Percentiles rank a stretch among this genome's conserved stretches.
Conservation (phyloP, 2,113 vertebrate species). For the Nematolebias whitei region DNA sequence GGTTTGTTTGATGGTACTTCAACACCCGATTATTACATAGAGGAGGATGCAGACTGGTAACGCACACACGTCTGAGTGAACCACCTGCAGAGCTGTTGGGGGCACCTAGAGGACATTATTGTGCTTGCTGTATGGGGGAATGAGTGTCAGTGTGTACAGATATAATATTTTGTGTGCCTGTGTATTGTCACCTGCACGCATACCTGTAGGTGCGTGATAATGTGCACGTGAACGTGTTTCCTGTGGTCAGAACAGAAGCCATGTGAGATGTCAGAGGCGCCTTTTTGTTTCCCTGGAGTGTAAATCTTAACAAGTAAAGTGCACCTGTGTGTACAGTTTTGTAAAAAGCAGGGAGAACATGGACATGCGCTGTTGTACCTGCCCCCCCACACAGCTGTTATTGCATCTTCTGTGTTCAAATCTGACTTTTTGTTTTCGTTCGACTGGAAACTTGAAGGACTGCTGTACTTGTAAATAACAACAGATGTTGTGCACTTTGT, state of each 20-base stretch:
- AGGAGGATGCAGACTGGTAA: conserved; percentile 99
- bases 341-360: conserved; percentile 72
- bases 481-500: conserved; percentile 89
- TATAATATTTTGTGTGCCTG: conserved; percentile 36
- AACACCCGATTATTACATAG: conserved; percentile 97
- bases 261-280: conserved; percentile 62
- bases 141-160: conserved; percentile 35
- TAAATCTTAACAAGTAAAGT: conserved; percentile 78
- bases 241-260: conserved; percentile 77
- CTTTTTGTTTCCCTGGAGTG: conserved; percentile 77
- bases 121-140: conserved; percentile 19
- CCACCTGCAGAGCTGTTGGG: conserved; percentile 42
- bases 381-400: conserved; percentile 71
- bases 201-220: conserved; percentile 23
- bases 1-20: conserved; percentile 97
- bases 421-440: conserved; percentile 74
- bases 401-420: conserved; percentile 71
- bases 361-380: conserved; percentile 82
- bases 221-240: conserved; percentile 38
- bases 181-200: conserved; percentile 29
- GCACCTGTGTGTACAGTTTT: conserved; percentile 67
- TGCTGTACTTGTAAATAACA: conserved; percentile 99
- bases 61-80: conserved; percentile 61
- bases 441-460: conserved; percentile 98
- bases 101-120: conserved; percentile 41